Base-by-base conservation (phyloP, 2,888 invertebrate genomes). In the Philopedon plagiatum region DNA sequence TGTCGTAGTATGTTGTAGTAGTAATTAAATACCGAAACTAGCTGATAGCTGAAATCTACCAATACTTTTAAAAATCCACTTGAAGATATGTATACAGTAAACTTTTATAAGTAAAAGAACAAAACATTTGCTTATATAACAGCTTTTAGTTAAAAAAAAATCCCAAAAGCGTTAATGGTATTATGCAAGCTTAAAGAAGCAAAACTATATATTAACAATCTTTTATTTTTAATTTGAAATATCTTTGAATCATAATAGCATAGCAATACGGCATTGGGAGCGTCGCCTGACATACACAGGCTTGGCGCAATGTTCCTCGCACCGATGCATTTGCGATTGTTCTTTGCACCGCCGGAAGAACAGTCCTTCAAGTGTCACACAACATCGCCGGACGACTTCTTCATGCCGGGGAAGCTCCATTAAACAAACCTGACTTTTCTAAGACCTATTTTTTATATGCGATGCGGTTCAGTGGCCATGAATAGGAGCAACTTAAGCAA, bases 351-450 rank as follows among this genome's bases (percentile, higher is more conserved):
- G 79, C 81, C 83, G 83, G 83, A 83, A 83, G 80, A 79, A 80
- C 80, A 80, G 79, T 83, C 81, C 80, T 80, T 82, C 82, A 80
- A 82, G 80, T 83, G 82, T 82, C 82, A 81, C 83, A 81, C 75
- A 64, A 63, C 62, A 37, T 49, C 49, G 37, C 44, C 46, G 46
- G 32, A 44, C 61, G 32, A 29, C 61, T 61, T 61, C 61, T 61
- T 44, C 61, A 29, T 44, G 46, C 61, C 23, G 32, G 61, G 46
- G 61, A 61, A 41, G 61, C 44, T 26, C 61, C 32, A 61, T 61
- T 61, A 61, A 61, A 61, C 26, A 61, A 61, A 32, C 44, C 46
- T 46, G 29, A 61, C 61, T 44, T 44, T 61, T 61, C 61, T 46
- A 44, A 61, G 19, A 46, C 29, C 18, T 19, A 26, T 37, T 61